Percentiles rank a stretch among this genome's conserved stretches.
These are phyloP conservation scores for Nomada hirtipes DNA, from an alignment of 2,888 invertebrate species.

Conservation along the genomic window DNA sequence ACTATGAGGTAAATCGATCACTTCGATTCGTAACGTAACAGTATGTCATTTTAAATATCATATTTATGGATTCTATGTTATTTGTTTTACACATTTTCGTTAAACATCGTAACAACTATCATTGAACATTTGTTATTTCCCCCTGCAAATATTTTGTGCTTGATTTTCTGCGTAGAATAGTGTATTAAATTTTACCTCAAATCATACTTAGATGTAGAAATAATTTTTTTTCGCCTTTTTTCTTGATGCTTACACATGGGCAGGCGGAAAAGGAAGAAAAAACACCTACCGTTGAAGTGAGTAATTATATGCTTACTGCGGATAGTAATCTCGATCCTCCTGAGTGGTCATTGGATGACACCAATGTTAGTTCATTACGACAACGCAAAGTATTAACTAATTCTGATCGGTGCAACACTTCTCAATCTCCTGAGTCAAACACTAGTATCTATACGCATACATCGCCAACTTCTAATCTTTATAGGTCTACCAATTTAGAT, in stretches of 20 bases:
- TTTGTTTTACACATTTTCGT: background rate
- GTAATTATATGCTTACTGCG: conserved; percentile 77
- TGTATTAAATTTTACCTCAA: conserved; percentile 1
- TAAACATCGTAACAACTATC: background rate
- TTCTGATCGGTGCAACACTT: conserved; percentile 28
- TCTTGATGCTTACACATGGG: conserved; percentile 78
- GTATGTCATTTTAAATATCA: background rate
- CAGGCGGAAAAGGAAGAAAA: conserved; percentile 82
- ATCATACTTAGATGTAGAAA: conserved; percentile 27
- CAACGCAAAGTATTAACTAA: conserved; percentile 73
- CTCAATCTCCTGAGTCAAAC: conserved; percentile 23
- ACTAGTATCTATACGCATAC: background rate
- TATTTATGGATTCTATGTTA: background rate
- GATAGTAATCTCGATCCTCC: conserved; percentile 73
- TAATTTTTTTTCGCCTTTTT: conserved; percentile 71
- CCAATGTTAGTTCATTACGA: conserved; percentile 74
- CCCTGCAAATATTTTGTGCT: background rate
- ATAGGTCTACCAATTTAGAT: conserved; percentile 26
- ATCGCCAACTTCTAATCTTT: conserved; percentile 35
- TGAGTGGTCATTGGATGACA: conserved; percentile 68
- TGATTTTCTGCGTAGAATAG: conserved; percentile 4
- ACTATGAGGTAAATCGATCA: conserved; percentile 80
- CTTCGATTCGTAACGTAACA: conserved; percentile 1
- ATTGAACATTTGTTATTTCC: background rate
- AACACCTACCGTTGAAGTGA: conserved; percentile 81